phyloP scores from a whole-genome alignment of 2,888 invertebrate genomes.

The Polymixis lichenea region DNA sequence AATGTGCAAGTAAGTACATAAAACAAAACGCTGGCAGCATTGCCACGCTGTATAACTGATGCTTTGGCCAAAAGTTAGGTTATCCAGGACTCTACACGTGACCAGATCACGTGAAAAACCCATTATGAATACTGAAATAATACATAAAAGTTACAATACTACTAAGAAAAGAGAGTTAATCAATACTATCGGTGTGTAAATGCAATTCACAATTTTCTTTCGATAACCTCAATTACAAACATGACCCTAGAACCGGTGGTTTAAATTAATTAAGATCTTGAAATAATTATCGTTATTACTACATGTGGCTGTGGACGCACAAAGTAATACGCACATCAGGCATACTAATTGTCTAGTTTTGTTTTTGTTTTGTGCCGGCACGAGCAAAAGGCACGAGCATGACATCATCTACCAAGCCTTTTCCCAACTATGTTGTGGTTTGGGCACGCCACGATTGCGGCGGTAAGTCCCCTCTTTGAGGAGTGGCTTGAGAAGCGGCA shows the following conservation, averaged over 20 bases:
- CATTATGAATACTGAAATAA: background rate
- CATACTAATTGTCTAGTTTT: background rate
- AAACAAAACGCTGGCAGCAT: no score
- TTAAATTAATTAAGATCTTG: conserved; percentile 27
- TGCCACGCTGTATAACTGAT: no score
- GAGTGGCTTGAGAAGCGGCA: no score
- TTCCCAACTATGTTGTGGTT: no score
- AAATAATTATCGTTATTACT: conserved; percentile 22
- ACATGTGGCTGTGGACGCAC: background rate
- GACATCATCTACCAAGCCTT: background rate
- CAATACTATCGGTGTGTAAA: background rate
- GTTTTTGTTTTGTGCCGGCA: conserved; percentile 24
- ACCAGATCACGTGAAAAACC: no score
- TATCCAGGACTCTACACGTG: no score
- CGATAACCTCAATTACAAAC: conserved; percentile 50
- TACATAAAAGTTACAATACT: background rate
- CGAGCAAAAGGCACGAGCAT: conserved; percentile 10
- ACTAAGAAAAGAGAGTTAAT: background rate
- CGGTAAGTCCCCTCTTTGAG: no score
- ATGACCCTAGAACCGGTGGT: conserved; percentile 8
- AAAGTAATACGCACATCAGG: background rate
- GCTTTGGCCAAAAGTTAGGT: no score
- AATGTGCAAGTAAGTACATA: no score
- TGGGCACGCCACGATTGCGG: no score
- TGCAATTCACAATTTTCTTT: conserved; percentile 9